A percentile compares a stretch with the other conserved stretches of the same genome.
phyloP scores from a whole-genome alignment of 2,113 vertebrate genomes.

The Papio anubis region DNA sequence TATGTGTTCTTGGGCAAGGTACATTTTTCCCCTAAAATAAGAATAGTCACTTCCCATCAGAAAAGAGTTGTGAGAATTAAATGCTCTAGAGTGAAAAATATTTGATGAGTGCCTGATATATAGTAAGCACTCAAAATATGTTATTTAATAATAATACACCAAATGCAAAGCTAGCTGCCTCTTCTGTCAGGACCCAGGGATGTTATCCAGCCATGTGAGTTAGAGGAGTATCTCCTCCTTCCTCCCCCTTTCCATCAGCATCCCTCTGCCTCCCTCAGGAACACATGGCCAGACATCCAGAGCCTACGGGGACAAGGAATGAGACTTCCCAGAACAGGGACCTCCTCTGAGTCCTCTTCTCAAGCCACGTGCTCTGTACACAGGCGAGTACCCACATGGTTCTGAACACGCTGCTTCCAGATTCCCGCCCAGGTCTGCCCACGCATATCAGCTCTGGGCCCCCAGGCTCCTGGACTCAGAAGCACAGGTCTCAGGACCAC shows the following conservation, averaged over 20 bases:
- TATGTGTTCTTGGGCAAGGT: background rate
- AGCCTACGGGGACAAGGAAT: accelerated
- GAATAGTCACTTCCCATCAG: background rate
- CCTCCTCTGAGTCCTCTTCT: background rate
- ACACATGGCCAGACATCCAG: background rate
- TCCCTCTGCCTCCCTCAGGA: background rate
- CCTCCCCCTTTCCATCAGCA: background rate
- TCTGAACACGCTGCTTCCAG: background rate
- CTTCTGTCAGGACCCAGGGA: background rate
- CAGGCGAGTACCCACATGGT: accelerated
- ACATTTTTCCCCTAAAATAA: background rate
- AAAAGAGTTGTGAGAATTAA: background rate
- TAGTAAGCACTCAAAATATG: background rate
- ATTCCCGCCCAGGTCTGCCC: background rate
- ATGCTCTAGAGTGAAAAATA: background rate
- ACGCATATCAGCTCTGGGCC: accelerated
- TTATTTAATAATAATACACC: background rate
- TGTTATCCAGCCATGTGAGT: background rate
- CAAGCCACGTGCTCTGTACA: background rate
- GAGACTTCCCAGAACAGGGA: background rate
- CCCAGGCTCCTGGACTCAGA: background rate
- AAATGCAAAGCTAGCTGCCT: background rate
- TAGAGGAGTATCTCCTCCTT: background rate
- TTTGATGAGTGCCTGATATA: background rate
- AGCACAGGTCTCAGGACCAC: background rate